These are phyloP conservation scores for Xenus cinereus DNA, from an alignment of 2,113 vertebrate genomes.

Conservation along the genomic window DNA sequence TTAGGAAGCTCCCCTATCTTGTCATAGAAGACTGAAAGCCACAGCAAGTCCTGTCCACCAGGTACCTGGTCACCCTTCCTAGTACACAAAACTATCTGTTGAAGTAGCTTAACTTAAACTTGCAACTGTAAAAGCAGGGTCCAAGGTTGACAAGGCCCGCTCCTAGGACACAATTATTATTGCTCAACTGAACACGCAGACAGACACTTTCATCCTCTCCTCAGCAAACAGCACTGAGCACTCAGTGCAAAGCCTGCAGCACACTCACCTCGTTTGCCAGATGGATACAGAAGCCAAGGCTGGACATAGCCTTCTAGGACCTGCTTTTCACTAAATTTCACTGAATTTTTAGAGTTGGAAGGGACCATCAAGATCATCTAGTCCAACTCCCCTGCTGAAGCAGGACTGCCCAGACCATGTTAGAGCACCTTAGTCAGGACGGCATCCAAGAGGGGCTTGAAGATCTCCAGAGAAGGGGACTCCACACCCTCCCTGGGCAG, in stretches of 20 bases:
- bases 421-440: too few relatives aligned
- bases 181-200: background rate
- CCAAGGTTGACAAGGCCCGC: background rate
- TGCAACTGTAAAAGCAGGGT: background rate
- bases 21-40: background rate
- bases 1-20: background rate
- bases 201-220: background rate
- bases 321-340: background rate
- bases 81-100: background rate
- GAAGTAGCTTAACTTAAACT: background rate
- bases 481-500: too few relatives aligned
- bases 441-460: too few relatives aligned
- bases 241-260: background rate
- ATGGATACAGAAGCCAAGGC: background rate
- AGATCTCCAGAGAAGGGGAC: too few relatives aligned
- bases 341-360: too few relatives aligned
- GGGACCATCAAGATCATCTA: too few relatives aligned
- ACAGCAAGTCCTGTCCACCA: background rate
- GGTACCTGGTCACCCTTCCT: background rate
- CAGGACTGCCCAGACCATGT: too few relatives aligned
- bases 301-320: background rate
- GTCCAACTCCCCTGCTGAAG: too few relatives aligned
- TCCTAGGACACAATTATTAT: background rate
- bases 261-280: background rate
- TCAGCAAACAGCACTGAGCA: background rate